Evolutionary conservation across 2,113 vertebrate species (phyloP).

Genomic region (Arizona elegans): DNA sequence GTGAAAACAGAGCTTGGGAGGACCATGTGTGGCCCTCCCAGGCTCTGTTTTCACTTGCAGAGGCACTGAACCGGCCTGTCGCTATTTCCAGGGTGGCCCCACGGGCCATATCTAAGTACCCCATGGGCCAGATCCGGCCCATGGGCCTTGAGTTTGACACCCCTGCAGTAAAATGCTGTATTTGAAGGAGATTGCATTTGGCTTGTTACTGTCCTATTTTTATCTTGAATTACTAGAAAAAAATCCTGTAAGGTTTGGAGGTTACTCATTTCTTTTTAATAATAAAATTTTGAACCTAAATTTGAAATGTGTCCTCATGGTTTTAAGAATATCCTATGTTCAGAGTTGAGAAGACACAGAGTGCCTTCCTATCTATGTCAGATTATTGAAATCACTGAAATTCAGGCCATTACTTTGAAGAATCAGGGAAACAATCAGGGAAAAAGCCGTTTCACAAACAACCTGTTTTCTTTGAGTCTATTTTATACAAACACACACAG

Average conservation of each 20-base stretch:
- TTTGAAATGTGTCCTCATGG: neutral
- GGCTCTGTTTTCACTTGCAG: too few species aligned
- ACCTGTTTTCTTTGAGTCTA: neutral
- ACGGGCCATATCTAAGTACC: too few species aligned
- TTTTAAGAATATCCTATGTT: neutral
- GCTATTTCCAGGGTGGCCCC: too few species aligned
- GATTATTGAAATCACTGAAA: neutral
- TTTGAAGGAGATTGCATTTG: neutral
- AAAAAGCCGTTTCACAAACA: neutral
- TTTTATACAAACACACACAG: neutral
- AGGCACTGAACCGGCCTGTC: too few species aligned
- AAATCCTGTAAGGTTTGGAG: neutral
- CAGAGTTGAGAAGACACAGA: neutral
- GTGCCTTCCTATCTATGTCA: neutral
- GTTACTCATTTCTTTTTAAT: neutral
- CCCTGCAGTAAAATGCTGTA: neutral
- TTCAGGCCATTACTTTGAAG: neutral
- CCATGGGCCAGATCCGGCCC: too few species aligned
- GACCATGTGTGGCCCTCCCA: rapidly evolving
- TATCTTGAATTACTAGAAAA: neutral
- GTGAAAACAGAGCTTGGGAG: too few species aligned
- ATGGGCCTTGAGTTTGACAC: too few species aligned
- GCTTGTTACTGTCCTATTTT: neutral
- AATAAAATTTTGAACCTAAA: neutral
- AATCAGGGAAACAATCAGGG: neutral